phyloP scores from a whole-genome alignment of 2,113 vertebrate species.

The Damaliscus lunatus region DNA sequence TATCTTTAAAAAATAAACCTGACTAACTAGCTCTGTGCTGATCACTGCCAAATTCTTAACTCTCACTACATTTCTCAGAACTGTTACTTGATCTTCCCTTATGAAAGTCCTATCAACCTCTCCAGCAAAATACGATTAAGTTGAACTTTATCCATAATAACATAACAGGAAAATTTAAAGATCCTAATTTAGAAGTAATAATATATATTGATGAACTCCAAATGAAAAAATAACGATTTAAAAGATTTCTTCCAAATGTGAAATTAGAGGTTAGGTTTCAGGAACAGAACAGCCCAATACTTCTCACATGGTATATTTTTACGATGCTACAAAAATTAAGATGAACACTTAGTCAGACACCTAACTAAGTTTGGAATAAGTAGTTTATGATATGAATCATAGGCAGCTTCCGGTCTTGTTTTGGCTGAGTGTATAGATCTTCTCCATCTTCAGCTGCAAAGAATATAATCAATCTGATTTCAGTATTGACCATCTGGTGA shows the following conservation, averaged over 20 bases:
- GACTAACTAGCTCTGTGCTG: background rate
- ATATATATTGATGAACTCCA: background rate
- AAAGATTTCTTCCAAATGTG: background rate
- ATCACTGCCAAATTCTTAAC: background rate
- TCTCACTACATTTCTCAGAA: background rate
- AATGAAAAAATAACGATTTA: background rate
- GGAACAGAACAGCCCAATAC: background rate
- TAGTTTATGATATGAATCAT: background rate
- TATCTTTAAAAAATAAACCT: background rate
- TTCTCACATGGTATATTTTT: background rate
- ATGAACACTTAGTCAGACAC: background rate
- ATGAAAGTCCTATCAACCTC: background rate
- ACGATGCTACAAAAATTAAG: background rate
- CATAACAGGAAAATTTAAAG: background rate
- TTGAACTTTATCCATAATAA: background rate
- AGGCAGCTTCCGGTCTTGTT: background rate
- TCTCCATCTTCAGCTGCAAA: background rate
- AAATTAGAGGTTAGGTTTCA: background rate
- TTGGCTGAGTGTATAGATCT: background rate
- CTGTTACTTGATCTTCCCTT: background rate
- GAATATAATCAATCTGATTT: background rate
- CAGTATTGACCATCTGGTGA: background rate
- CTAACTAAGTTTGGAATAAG: background rate
- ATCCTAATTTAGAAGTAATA: background rate
- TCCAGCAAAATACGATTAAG: background rate